These are phyloP conservation scores for Meteorus colon DNA, from an alignment of 2,888 invertebrate genomes.

Conservation along the genomic window DNA sequence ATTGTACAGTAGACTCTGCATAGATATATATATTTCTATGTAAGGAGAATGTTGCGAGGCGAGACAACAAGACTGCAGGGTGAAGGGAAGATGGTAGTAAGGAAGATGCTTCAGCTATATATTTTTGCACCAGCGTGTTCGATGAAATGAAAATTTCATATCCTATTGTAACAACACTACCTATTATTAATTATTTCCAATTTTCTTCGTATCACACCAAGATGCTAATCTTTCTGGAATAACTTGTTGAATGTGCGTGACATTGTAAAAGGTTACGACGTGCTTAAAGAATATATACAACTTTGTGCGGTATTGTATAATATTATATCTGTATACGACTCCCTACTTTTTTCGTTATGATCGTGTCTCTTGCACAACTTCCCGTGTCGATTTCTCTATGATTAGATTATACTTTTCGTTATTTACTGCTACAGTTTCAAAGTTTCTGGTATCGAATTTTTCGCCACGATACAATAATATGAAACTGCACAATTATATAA, in stretches of 20 bases:
- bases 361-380: background rate
- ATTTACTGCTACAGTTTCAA: background rate
- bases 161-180: background rate
- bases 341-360: background rate
- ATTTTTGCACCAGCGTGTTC: background rate
- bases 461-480: too few species aligned
- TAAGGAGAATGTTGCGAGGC: background rate
- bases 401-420: conserved; percentile 8
- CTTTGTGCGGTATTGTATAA: too few species aligned
- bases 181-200: background rate
- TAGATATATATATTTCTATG: background rate
- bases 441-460: too few species aligned
- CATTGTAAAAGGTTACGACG: too few species aligned
- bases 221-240: too few species aligned
- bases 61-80: background rate
- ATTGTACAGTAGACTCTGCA: conserved; percentile 17
- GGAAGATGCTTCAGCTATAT: background rate
- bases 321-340: too few species aligned
- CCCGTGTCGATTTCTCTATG: background rate
- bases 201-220: background rate
- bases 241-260: too few species aligned
- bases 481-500: too few species aligned
- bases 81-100: background rate
- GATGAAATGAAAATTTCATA: conserved; percentile 1
- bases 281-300: too few species aligned